Evolutionary conservation across 2,797 vertebrate genomes (phyloP).

Genomic region (Tapirus indicus): DNA sequence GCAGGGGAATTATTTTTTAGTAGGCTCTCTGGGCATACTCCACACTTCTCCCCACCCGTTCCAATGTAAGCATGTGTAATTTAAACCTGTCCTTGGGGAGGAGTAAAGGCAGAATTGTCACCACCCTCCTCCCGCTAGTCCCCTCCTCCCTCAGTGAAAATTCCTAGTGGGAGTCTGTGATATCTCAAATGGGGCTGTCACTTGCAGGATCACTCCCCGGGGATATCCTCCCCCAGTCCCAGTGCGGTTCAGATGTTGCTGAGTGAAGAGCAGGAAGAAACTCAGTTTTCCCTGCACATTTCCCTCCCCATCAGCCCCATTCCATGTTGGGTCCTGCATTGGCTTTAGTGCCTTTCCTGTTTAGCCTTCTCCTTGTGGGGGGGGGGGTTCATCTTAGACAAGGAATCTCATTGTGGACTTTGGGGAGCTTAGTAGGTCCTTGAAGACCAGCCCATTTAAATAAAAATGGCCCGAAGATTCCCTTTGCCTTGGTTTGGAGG

Average conservation of each 20-base stretch:
- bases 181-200: constrained; percentile 68
- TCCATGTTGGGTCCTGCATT: not conserved
- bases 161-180: constrained; percentile 53
- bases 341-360: not conserved
- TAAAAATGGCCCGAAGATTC: not conserved
- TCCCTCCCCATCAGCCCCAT: not conserved
- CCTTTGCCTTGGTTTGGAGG: not conserved
- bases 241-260: not conserved
- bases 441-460: not conserved
- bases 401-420: not conserved
- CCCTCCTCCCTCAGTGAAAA: not conserved
- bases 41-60: fast-evolving
- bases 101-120: not conserved
- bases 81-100: constrained; percentile 34
- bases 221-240: not conserved
- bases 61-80: not conserved
- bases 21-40: not conserved
- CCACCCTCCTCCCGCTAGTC: not conserved
- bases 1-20: not conserved
- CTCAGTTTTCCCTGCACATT: not conserved
- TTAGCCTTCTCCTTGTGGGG: not conserved
- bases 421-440: not conserved
- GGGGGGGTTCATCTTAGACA: not conserved
- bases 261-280: not conserved
- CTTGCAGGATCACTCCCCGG: constrained; percentile 39